phyloP scores from a whole-genome alignment of 53 echinoderm and acorn worm genomes.

The Astropecten irregularis region DNA sequence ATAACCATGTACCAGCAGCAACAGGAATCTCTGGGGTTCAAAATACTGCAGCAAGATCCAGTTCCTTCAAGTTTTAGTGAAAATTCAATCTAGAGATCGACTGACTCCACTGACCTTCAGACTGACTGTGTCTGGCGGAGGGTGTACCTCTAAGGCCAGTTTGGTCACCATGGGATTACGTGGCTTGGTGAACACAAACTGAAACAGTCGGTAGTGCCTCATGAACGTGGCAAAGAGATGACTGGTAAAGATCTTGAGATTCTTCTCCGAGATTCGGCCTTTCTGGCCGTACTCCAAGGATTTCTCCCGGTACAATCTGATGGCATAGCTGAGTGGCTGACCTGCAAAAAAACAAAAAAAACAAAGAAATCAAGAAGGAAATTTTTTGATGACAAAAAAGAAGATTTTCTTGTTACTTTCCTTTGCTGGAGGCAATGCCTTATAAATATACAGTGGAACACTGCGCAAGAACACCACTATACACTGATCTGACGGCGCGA shows the following conservation, averaged over 20 bases:
- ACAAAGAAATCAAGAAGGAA: neutral
- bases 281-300: constrained; percentile 24
- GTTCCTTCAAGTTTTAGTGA: too few relatives aligned
- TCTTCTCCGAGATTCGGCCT: constrained; percentile 54
- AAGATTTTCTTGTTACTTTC: neutral
- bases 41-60: too few relatives aligned
- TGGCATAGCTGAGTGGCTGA: constrained; percentile 58
- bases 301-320: constrained; percentile 66
- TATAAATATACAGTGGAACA: too few relatives aligned
- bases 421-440: neutral
- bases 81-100: too few relatives aligned
- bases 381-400: neutral
- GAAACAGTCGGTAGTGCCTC: constrained; percentile 84
- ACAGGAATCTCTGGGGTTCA: too few relatives aligned
- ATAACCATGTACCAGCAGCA: too few relatives aligned
- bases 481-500: too few relatives aligned
- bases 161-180: constrained; percentile 64
- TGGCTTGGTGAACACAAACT: constrained; percentile 76
- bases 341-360: constrained; percentile 59
- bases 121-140: constrained; percentile 59
- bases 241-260: constrained; percentile 73
- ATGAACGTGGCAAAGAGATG: constrained; percentile 90
- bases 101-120: constrained; percentile 70
- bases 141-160: constrained; percentile 53
- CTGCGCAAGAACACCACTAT: too few relatives aligned